Percentiles rank a stretch among this genome's conserved stretches.
phyloP scores from a whole-genome alignment of 1,140 invertebrate species.

The Cardiocondyla obscurior region DNA sequence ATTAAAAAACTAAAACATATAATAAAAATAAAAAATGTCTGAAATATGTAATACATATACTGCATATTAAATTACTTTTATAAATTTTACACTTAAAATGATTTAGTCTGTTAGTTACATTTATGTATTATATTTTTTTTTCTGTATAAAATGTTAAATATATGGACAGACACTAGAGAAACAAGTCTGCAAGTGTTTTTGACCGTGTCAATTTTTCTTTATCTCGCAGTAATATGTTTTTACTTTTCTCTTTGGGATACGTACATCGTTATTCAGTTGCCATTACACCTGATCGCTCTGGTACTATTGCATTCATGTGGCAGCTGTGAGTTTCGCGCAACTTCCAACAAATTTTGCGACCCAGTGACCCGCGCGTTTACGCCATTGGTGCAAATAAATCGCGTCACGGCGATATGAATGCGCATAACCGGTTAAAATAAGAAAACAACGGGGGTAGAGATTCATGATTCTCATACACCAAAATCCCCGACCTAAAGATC shows the following conservation, averaged over 20 bases:
- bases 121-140: neutral
- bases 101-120: neutral
- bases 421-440: constrained; percentile 40
- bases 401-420: constrained; percentile 22
- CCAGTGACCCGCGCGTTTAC: constrained; percentile 36
- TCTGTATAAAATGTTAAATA: neutral
- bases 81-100: neutral
- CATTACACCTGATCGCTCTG: constrained; percentile 37
- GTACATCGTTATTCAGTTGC: constrained; percentile 11
- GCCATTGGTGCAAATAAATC: constrained; percentile 49
- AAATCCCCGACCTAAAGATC: neutral
- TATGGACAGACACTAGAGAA: neutral
- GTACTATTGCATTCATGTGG: constrained; percentile 31
- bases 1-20: no score
- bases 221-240: neutral
- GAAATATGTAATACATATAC: neutral
- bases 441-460: constrained; percentile 10
- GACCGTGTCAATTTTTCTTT: neutral
- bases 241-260: neutral
- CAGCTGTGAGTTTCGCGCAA: constrained; percentile 14
- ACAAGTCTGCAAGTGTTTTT: no score
- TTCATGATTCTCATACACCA: constrained; percentile 30
- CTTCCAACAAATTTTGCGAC: constrained; percentile 33
- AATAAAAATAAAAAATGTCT: neutral
- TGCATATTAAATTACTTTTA: neutral